Conservation (phyloP, 1,140 invertebrate genomes). For the Drosophila jambulina region DNA sequence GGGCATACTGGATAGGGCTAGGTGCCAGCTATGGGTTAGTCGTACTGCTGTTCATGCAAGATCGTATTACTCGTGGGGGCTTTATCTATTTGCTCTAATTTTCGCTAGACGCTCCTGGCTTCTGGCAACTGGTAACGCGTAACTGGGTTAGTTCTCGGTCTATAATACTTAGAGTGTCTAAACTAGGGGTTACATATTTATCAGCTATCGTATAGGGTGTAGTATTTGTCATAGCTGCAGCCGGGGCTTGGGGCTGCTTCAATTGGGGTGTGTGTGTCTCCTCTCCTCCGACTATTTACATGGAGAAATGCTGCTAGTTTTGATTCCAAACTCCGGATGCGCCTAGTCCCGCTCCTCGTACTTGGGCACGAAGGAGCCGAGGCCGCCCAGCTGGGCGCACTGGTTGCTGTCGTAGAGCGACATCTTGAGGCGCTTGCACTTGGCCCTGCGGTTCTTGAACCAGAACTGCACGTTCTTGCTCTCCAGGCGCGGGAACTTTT, state of each 20-base stretch:
- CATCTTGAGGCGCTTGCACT: slow-evolving; percentile 97
- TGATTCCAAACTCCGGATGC: slow-evolving; percentile 18
- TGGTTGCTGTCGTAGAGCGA: slow-evolving; percentile 90
- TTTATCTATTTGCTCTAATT: slow-evolving; percentile 55
- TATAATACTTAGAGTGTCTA: slow-evolving; percentile 66
- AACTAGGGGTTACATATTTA: slow-evolving; percentile 40
- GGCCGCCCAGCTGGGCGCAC: slow-evolving; percentile 81
- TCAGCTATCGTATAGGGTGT: slow-evolving; percentile 40
- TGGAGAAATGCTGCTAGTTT: slow-evolving; percentile 49
- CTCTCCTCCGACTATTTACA: slow-evolving; percentile 40
- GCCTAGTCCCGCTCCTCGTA: slow-evolving; percentile 80
- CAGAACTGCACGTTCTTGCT: slow-evolving; percentile 99
- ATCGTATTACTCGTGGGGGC: slow-evolving; percentile 29
- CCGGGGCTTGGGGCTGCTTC: background rate
- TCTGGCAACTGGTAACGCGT: slow-evolving; percentile 48
- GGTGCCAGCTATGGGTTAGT: slow-evolving; percentile 20
- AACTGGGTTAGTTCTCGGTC: slow-evolving; percentile 41
- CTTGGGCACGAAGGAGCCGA: slow-evolving; percentile 79
- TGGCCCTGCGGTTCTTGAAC: slow-evolving; percentile 98
- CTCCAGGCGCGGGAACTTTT: slow-evolving; percentile 98
- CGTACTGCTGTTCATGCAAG: slow-evolving; percentile 20
- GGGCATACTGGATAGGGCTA: slow-evolving; percentile 22
- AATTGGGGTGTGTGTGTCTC: slow-evolving; percentile 30
- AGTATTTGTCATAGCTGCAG: slow-evolving; percentile 56
- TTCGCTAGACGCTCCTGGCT: slow-evolving; percentile 59